These are phyloP conservation scores for Erpobdella octoculata DNA, from an alignment of 2,888 invertebrate genomes.

Conservation along the genomic window DNA sequence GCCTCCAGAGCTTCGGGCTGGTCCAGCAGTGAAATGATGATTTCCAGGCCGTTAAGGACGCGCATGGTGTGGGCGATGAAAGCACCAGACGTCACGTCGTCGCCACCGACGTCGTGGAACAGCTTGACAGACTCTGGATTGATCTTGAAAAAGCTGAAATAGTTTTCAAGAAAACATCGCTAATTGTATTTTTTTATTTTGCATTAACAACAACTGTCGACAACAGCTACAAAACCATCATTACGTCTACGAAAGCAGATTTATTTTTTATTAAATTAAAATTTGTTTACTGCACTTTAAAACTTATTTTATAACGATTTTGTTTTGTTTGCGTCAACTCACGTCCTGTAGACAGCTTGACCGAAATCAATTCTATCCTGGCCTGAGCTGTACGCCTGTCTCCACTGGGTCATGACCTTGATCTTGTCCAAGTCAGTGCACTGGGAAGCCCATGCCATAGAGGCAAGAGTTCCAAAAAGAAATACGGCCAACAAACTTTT, in stretches of 20 bases:
- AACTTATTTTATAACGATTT: background rate
- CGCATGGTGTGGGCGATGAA: conserved; percentile 28
- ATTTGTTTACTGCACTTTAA: no score
- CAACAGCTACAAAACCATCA: no score
- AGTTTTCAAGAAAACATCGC: no score
- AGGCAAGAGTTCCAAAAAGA: background rate
- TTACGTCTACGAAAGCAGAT: no score
- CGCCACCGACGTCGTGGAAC: conserved; percentile 16
- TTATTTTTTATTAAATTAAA: no score
- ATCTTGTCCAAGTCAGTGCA: conserved; percentile 18
- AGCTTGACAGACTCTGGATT: conserved; percentile 8
- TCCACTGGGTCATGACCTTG: conserved; percentile 32
- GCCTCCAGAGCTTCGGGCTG: conserved; percentile 24
- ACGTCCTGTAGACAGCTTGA: conserved; percentile 30
- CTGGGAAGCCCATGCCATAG: background rate
- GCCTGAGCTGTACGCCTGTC: conserved; percentile 20
- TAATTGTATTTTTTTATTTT: no score
- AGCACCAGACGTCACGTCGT: conserved; percentile 7
- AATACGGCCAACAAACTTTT: conserved; percentile 15
- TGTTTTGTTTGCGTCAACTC: background rate
- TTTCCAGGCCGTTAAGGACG: conserved; percentile 25
- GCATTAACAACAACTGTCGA: no score
- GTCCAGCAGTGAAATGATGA: conserved; percentile 22
- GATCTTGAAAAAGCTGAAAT: conserved; percentile 21
- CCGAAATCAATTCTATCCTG: conserved; percentile 26